These are phyloP conservation scores for Oophaga pumilio DNA, from an alignment of 2,113 vertebrate genomes.

Conservation along the genomic window DNA sequence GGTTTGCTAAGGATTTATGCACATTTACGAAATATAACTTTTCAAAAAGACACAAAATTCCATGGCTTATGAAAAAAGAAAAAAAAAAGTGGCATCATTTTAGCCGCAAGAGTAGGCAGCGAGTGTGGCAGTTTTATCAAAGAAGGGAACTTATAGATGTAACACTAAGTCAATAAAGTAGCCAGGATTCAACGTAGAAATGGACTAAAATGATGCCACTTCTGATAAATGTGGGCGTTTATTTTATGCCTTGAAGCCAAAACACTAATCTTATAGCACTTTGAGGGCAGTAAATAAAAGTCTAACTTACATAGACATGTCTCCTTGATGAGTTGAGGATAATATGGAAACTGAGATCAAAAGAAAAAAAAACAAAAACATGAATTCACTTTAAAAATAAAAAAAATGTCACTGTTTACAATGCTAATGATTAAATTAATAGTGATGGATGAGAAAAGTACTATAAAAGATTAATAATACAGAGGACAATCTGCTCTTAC, in stretches of 20 bases:
- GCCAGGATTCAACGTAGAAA: too few relatives aligned
- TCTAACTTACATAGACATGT: constrained; percentile 78
- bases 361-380: constrained; percentile 63
- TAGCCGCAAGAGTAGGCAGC: too few relatives aligned
- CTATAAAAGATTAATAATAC: neutral
- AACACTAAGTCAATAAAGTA: too few relatives aligned
- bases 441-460: constrained; percentile 59
- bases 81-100: too few relatives aligned
- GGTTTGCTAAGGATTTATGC: too few relatives aligned
- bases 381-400: constrained; percentile 55
- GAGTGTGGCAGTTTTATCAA: too few relatives aligned
- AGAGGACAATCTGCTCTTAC: constrained; percentile 68
- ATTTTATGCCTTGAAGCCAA: constrained; percentile 28
- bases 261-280: constrained; percentile 4
- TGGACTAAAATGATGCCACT: too few relatives aligned
- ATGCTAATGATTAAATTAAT: constrained; percentile 60
- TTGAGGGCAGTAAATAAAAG: constrained; percentile 63
- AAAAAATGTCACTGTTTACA: constrained; percentile 57
- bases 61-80: too few relatives aligned
- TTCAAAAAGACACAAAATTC: too few relatives aligned
- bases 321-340: constrained; percentile 69
- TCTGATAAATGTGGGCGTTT: neutral
- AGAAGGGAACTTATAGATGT: too few relatives aligned
- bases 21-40: too few relatives aligned
- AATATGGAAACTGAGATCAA: constrained; percentile 75